Conservation (phyloP, 2,797 vertebrate genomes). For the Eulemur mongoz region DNA sequence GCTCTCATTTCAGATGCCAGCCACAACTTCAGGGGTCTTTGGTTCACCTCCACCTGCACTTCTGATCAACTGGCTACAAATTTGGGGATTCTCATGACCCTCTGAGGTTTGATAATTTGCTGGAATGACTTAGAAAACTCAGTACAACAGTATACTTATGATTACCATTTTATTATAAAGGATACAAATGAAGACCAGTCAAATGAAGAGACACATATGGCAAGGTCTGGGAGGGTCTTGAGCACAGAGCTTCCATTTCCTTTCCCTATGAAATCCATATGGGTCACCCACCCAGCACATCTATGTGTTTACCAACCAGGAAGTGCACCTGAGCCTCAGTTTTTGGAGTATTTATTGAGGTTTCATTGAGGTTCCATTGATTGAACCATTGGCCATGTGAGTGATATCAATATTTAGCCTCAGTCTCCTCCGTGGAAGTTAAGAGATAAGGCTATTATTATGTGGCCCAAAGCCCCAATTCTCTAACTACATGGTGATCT, state of each 20-base stretch:
- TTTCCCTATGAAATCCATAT: neutral
- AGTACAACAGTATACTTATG: no score
- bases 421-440: neutral
- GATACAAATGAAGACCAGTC: neutral
- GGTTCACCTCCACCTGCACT: neutral
- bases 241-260: neutral
- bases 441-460: neutral
- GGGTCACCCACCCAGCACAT: neutral
- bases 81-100: neutral
- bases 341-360: neutral
- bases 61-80: neutral
- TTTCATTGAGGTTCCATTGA: neutral
- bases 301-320: neutral
- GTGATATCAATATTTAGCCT: neutral
- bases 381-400: neutral
- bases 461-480: neutral
- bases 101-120: neutral
- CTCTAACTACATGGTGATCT: neutral
- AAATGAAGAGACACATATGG: neutral
- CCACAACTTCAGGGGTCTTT: neutral
- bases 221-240: neutral
- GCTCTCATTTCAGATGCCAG: neutral
- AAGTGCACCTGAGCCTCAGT: neutral
- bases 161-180: neutral
- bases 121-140: neutral